Conservation (phyloP, 2,797 vertebrate genomes). For the Loris lydekkerianus region DNA sequence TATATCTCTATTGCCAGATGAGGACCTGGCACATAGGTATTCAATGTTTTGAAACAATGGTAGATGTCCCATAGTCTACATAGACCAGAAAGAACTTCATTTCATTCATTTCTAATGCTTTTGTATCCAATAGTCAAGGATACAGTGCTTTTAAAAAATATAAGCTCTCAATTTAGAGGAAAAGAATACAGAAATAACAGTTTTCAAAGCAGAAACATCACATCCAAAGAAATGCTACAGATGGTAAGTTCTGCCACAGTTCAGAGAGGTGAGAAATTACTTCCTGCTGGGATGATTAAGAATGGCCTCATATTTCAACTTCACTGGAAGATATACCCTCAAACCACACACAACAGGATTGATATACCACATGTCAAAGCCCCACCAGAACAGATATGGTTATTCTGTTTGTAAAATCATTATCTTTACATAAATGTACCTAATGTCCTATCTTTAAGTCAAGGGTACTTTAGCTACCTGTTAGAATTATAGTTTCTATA, state of each 20-base stretch:
- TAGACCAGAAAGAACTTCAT: neutral
- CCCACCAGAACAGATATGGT: neutral
- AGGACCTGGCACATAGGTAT: neutral
- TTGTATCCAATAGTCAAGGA: neutral
- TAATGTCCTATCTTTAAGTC: neutral
- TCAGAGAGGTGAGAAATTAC: constrained; percentile 52
- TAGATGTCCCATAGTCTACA: neutral
- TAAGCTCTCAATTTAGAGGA: neutral
- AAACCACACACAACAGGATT: neutral
- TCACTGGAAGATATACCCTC: neutral
- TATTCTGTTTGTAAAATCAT: neutral
- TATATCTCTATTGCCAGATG: neutral
- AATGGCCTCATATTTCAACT: constrained; percentile 2
- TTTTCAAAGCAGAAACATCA: constrained; percentile 27
- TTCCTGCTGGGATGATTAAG: neutral
- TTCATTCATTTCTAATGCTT: neutral
- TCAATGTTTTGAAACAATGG: neutral
- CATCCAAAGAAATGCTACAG: constrained; percentile 1
- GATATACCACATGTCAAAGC: neutral
- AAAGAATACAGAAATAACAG: neutral
- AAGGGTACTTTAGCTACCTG: neutral
- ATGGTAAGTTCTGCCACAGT: neutral
- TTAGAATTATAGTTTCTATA: neutral
- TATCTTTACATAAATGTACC: neutral
- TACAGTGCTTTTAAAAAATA: neutral